Percentiles rank a stretch among this genome's conserved stretches.
These are phyloP conservation scores for Temnothorax ravouxi DNA, from an alignment of 2,888 invertebrate species.

Conservation along the genomic window DNA sequence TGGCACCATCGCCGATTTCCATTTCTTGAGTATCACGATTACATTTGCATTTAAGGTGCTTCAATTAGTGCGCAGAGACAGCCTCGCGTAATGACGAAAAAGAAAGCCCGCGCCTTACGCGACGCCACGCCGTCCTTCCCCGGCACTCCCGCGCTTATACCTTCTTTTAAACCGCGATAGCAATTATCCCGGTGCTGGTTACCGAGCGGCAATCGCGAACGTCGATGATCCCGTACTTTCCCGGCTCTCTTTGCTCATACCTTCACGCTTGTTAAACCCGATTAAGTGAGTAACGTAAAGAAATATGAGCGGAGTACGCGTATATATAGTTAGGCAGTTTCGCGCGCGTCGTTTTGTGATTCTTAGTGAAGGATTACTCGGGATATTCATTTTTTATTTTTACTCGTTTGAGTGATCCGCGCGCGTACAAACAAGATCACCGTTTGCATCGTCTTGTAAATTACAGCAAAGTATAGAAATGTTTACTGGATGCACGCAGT, in stretches of 20 bases:
- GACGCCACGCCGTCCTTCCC: background rate
- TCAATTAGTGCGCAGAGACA: conserved; percentile 45
- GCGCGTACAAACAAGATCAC: background rate
- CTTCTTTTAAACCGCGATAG: conserved; percentile 67
- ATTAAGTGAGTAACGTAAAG: conserved; percentile 54
- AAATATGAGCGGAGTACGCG: conserved; percentile 26
- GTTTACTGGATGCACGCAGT: background rate
- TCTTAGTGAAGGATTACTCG: conserved; percentile 3
- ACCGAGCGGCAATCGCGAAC: conserved; percentile 57
- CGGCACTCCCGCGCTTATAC: background rate
- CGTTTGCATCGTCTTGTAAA: background rate
- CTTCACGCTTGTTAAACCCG: conserved; percentile 68
- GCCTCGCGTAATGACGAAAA: conserved; percentile 43
- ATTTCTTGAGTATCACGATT: conserved; percentile 67
- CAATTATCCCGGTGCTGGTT: conserved; percentile 70
- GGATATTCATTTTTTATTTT: conserved; percentile 39
- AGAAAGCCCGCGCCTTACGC: conserved; percentile 8
- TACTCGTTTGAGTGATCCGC: background rate
- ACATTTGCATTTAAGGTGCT: conserved; percentile 69
- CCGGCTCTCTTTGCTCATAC: conserved; percentile 47
- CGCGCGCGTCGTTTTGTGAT: conserved; percentile 1
- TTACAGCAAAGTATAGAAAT: background rate
- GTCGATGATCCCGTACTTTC: conserved; percentile 62
- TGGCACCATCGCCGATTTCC: conserved; percentile 60
- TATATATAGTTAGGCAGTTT: conserved; percentile 38